Evolutionary conservation across 2,888 invertebrate genomes (phyloP).

Genomic region (Cheilosia urbana): DNA sequence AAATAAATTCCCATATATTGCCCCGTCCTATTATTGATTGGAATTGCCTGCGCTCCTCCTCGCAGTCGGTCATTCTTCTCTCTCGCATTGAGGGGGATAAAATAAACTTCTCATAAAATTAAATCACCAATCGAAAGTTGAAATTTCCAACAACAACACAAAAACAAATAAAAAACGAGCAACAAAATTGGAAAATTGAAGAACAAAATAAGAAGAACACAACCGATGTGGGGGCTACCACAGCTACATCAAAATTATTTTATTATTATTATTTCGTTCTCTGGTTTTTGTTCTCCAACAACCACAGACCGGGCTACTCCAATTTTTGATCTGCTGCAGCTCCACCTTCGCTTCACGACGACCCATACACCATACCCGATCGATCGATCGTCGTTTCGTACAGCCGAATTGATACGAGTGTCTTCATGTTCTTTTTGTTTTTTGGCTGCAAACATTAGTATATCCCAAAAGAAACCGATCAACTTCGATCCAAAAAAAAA

Average conservation of each 20-base stretch:
- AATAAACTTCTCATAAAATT: slow-evolving; percentile 75
- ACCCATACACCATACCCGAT: too few relatives aligned
- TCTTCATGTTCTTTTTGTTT: slow-evolving; percentile 42
- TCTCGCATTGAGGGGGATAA: slow-evolving; percentile 24
- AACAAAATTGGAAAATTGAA: slow-evolving; percentile 62
- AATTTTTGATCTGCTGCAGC: neutral
- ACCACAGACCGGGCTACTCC: neutral
- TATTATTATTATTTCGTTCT: slow-evolving; percentile 70
- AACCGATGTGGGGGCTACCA: slow-evolving; percentile 72
- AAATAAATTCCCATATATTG: slow-evolving; percentile 64
- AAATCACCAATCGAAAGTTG: slow-evolving; percentile 70
- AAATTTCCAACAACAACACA: slow-evolving; percentile 40
- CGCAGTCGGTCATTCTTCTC: slow-evolving; percentile 37
- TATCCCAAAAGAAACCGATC: slow-evolving; percentile 46
- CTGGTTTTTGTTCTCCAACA: slow-evolving; percentile 27
- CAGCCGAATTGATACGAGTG: slow-evolving; percentile 50
- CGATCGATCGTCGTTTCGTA: slow-evolving; percentile 38
- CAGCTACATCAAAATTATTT: slow-evolving; percentile 70
- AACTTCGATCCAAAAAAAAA: slow-evolving; percentile 25
- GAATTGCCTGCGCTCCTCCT: slow-evolving; percentile 52
- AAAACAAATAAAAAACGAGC: slow-evolving; percentile 30
- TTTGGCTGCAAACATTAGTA: slow-evolving; percentile 47
- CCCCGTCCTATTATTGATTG: slow-evolving; percentile 66
- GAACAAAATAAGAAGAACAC: neutral
- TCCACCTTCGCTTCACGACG: slow-evolving; percentile 6